Conservation (phyloP, 1,140 invertebrate genomes). For the Zaprionus africanus region DNA sequence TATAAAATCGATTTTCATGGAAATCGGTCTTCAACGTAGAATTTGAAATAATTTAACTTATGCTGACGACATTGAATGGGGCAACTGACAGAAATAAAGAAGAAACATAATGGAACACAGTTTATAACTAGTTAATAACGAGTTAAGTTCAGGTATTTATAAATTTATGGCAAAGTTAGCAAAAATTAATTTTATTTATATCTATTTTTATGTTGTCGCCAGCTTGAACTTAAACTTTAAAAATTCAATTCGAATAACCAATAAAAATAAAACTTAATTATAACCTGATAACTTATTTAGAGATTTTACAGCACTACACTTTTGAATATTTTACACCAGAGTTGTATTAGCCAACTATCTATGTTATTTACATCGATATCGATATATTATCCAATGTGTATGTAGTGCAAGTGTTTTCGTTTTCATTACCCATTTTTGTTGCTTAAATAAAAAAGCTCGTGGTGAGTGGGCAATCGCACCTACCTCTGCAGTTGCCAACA, state of each 20-base stretch:
- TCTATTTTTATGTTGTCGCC: too few species aligned
- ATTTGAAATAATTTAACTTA: not conserved
- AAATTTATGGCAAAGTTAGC: too few species aligned
- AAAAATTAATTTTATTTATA: too few species aligned
- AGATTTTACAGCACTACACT: not conserved
- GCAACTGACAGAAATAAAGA: too few species aligned
- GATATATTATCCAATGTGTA: constrained; percentile 53
- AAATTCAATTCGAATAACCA: too few species aligned
- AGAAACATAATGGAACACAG: not conserved
- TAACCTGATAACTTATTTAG: not conserved
- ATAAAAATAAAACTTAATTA: not conserved
- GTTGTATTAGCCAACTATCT: constrained; percentile 19
- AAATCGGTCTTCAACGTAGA: not conserved
- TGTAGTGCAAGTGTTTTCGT: constrained; percentile 51
- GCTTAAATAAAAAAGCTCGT: constrained; percentile 33
- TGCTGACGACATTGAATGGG: too few species aligned
- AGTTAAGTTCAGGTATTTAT: too few species aligned
- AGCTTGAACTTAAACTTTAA: too few species aligned
- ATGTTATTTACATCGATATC: constrained; percentile 36
- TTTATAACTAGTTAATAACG: too few species aligned
- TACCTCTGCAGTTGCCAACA: not conserved
- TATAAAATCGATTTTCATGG: not conserved
- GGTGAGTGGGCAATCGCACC: not conserved
- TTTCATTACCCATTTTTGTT: constrained; percentile 42
- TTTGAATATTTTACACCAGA: not conserved